Evolutionary conservation across 2,888 invertebrate genomes (phyloP), one percentile per base, ranked within the genome.

Genomic region (Eucera pruinosa): DNA sequence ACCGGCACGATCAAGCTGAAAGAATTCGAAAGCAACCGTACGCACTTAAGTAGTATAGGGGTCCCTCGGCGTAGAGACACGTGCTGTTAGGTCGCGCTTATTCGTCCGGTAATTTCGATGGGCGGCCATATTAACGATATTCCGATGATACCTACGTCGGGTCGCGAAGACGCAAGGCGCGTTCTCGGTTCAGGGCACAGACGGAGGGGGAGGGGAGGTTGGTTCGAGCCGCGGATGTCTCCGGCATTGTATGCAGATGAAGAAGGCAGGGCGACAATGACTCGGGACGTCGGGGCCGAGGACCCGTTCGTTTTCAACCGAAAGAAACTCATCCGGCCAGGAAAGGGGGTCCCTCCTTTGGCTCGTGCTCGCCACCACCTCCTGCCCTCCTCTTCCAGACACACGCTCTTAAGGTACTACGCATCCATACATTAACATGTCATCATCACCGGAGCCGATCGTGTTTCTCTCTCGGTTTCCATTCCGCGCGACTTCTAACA

Each of bases 191-290:
- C n/a, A n/a, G 45, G 5, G 25, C 33, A 33, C 41, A 54, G 33
- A 23, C 23, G 64, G 45, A 52, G 33, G 68, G 43, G 9, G 45
- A 23, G 58, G 36, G 62, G 20, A 50, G 39, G 55, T 27, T 54
- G 66, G 81, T 62, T 48, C 65, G 78, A 75, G 83, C 86, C 87
- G 86, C 85, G 86, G 88, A 86, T 90, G 89, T 89, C 89, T 89
- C 87, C 81, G 69, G 89, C 87, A 91, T 92, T 92, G 92, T 92
- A 92, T 92, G 92, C 88, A 91, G 91, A 92, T 92, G 89, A 91
- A 90, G 89, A 91, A 91, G 92, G 91, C 91, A 89, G 90, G 91
- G 91, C 91, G 90, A 91, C 91, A 90, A 91, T 92, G 91, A 92
- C 91, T 91, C 78, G 83, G 86, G 84, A 84, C 78, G 84, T 84